Conservation (phyloP, 1,140 invertebrate genomes). For the Chionoecetes opilio region DNA sequence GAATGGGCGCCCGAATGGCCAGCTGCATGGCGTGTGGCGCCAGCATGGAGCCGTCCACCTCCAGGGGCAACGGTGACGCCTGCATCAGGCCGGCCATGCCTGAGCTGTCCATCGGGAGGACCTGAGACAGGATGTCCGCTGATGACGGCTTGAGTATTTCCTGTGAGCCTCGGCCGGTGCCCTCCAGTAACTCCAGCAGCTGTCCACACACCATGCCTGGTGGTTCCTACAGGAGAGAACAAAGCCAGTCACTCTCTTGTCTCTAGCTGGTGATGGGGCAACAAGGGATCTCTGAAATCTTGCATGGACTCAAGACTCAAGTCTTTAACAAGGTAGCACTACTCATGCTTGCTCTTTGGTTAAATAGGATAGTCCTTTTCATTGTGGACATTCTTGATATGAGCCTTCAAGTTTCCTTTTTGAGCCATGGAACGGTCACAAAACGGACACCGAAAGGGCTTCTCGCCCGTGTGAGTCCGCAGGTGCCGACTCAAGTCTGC, state of each 20-base stretch:
- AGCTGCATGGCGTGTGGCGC: slow-evolving; percentile 25
- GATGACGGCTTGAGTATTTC: slow-evolving; percentile 70
- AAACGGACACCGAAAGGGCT: slow-evolving; percentile 93
- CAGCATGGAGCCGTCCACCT: slow-evolving; percentile 60
- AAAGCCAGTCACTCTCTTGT: slow-evolving; percentile 74
- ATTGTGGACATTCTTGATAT: slow-evolving; percentile 82
- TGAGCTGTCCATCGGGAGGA: slow-evolving; percentile 71
- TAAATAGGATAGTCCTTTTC: slow-evolving; percentile 70
- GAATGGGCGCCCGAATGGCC: slow-evolving; percentile 56
- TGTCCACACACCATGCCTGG: slow-evolving; percentile 75
- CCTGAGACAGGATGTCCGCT: slow-evolving; percentile 55
- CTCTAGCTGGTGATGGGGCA: slow-evolving; percentile 46
- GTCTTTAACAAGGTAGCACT: not conserved
- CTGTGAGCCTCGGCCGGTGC: slow-evolving; percentile 62
- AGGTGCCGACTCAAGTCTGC: slow-evolving; percentile 84
- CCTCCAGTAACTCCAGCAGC: slow-evolving; percentile 71
- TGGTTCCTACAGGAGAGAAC: slow-evolving; percentile 77
- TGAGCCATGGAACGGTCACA: slow-evolving; percentile 85
- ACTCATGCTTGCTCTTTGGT: slow-evolving; percentile 64
- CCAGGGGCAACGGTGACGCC: slow-evolving; percentile 47
- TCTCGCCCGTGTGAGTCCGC: slow-evolving; percentile 96
- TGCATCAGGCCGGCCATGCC: slow-evolving; percentile 68
- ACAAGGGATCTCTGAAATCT: slow-evolving; percentile 51
- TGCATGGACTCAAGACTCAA: slow-evolving; percentile 35
- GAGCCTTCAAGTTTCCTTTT: slow-evolving; percentile 85